Evolutionary conservation across 2,797 vertebrate species (phyloP), one percentile per base, ranked within the genome.

Genomic region (Momotus momota): DNA sequence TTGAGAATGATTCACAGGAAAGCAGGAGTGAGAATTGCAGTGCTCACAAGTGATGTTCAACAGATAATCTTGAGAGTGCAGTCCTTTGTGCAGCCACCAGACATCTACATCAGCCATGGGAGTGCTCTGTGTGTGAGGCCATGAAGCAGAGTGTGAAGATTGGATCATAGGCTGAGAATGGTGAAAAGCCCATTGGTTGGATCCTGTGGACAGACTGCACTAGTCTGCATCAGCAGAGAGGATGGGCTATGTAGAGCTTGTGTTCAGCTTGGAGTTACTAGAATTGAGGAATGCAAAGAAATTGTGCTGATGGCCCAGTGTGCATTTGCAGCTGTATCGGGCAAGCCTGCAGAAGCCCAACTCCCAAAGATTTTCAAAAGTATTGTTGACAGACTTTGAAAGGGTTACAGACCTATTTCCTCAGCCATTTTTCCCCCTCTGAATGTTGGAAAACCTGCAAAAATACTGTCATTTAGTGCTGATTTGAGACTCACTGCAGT

Each of bases 131-230:
- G 64, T 14, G 10, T 4, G 12, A 85, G 69, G 65, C 33, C 81
- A 51, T 8, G 57, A 78, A 75, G 58, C 26, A 31, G 21, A 60
- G 25, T 26, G 43, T 48, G 18, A 77, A 66, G 55, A 45, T 0
- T 41, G 41, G 65, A 62, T 55, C 14, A 31, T 2, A 20, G 57
- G 33, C n/a, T 91, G 67, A 49, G 77, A 52, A 65, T 20, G 38
- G 33, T 60, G n/a, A 1, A 3, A 75, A 41, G 35, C 17, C 27
- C 2, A 0, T 10, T 33, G 71, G 20, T 67, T 0, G 0, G 25
- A 65, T 46, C 31, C 22, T n/a, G 48, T 33, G 55, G 74, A 25
- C 43, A 75, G n/a, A 12, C 15, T 31, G 49, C 6, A 57, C 13
- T 62, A 51, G 35, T 20, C 33, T 60, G 57, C 33, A 60, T 22